Base-by-base conservation (phyloP, 2,888 invertebrate genomes). In the Eucriotettix oculatus region DNA sequence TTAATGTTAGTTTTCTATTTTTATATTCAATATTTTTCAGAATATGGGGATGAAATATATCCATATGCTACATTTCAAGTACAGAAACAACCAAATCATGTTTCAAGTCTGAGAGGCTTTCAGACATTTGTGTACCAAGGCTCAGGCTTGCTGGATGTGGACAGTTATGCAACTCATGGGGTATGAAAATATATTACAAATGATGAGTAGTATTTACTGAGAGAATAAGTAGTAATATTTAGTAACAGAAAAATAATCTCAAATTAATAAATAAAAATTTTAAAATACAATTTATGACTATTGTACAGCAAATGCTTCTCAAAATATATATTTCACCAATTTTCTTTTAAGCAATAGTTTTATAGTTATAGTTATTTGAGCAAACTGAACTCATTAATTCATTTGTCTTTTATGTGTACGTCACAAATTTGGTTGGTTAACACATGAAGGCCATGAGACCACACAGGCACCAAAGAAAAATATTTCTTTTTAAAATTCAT, bases 1-100 rank as follows among this genome's bases (percentile, higher is more conserved):
- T n/a, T n/a, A n/a, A n/a, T n/a, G n/a, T 7, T 29, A 29, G 3
- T 29, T 29, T 29, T 29, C 7, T 29, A 29, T 29, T 14, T 48
- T 48, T 12, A 48, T 48, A 48, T 48, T 48, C n/a, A 48, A 48
- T 48, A 48, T 48, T 48, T 44, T 48, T 43, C 59, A 65, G 65
- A 64, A 52, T 65, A 65, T 62, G 65, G 58, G n/a, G 65, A 65
- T 42, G 65, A 65, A 52, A 65, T 65, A 53, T 64, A 64, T 53
- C 65, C 65, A 10, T 65, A 65, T 58, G 65, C 65, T 17, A 65
- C 65, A 12, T 65, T 65, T 59, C 65, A 65, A 64, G 62, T 61
- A 10, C 62, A 61, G 59, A 64, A 65, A 58, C 62, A 55, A 12
- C 16, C 55, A 44, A 17, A 44, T 48, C 60, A 62, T 16, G 63